These are phyloP conservation scores for Nylanderia fulva DNA, from an alignment of 1,140 invertebrate genomes.

Conservation along the genomic window DNA sequence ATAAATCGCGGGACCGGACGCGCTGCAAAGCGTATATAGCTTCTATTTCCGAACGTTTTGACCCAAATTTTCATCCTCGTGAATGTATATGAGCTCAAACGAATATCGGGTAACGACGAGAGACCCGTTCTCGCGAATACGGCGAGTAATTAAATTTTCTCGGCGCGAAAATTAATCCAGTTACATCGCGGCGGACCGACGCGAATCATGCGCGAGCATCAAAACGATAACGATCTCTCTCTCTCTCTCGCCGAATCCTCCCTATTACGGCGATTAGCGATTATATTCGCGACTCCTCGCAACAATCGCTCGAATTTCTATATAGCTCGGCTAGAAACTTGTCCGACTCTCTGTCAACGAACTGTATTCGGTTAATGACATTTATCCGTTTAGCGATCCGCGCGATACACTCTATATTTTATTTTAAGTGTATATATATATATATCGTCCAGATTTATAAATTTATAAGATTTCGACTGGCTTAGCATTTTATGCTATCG, in stretches of 20 bases:
- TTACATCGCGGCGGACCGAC: constrained; percentile 42
- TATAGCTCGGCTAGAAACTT: not conserved
- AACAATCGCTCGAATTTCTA: not conserved
- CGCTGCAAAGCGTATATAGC: constrained; percentile 17
- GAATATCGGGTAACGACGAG: constrained; percentile 45
- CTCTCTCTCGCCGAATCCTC: not conserved
- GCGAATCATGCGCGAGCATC: constrained; percentile 24
- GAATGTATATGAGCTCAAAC: constrained; percentile 15
- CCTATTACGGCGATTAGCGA: constrained; percentile 33
- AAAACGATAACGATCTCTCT: constrained; percentile 25
- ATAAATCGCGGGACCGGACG: constrained; percentile 49
- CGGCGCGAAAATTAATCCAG: constrained; percentile 26
- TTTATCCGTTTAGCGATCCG: constrained; percentile 22
- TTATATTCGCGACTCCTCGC: constrained; percentile 25
- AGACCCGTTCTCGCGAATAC: constrained; percentile 26
- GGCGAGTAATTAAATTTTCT: constrained; percentile 60
- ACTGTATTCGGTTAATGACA: constrained; percentile 21
- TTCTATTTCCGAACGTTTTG: constrained; percentile 61
- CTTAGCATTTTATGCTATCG: not conserved
- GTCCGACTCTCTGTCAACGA: not conserved
- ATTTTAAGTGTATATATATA: not conserved
- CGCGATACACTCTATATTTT: constrained; percentile 4
- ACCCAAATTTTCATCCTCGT: constrained; percentile 38
- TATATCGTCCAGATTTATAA: not conserved
- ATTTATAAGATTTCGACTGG: not conserved